A percentile compares a stretch with the other conserved stretches of the same genome.
Conservation (phyloP, 2,888 invertebrate species). For the Agrochola litura region DNA sequence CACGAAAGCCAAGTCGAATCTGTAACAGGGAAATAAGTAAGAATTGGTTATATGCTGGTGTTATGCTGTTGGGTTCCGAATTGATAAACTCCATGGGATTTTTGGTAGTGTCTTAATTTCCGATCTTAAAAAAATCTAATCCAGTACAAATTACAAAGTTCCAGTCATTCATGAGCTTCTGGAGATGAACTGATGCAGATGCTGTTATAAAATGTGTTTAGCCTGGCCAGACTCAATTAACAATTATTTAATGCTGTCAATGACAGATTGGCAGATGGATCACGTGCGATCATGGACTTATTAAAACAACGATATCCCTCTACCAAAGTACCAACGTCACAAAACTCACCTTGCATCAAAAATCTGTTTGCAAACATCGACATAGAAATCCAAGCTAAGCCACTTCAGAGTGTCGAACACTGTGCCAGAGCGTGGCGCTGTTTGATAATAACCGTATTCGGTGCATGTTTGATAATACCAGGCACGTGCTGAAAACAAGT, state of each 20-base stretch:
- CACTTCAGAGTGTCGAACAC: slow-evolving; percentile 83
- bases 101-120: neutral
- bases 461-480: slow-evolving; percentile 97
- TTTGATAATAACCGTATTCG: slow-evolving; percentile 96
- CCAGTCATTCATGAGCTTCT: neutral
- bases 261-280: neutral
- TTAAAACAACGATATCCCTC: neutral
- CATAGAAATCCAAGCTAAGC: slow-evolving; percentile 83
- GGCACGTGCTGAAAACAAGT: slow-evolving; percentile 90
- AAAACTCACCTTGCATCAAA: slow-evolving; percentile 76
- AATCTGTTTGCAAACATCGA: slow-evolving; percentile 79
- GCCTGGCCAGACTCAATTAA: neutral
- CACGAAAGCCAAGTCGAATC: slow-evolving; percentile 83
- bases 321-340: too few species aligned
- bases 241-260: neutral
- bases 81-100: neutral
- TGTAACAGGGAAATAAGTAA: slow-evolving; percentile 52
- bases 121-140: too few species aligned
- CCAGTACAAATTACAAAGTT: neutral
- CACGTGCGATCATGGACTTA: too few species aligned
- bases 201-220: neutral
- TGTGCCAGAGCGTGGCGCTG: slow-evolving; percentile 85
- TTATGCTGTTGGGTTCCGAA: neutral
- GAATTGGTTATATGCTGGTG: neutral
- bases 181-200: neutral